Conservation (phyloP, 2,888 invertebrate genomes). For the Plutella xylostella region DNA sequence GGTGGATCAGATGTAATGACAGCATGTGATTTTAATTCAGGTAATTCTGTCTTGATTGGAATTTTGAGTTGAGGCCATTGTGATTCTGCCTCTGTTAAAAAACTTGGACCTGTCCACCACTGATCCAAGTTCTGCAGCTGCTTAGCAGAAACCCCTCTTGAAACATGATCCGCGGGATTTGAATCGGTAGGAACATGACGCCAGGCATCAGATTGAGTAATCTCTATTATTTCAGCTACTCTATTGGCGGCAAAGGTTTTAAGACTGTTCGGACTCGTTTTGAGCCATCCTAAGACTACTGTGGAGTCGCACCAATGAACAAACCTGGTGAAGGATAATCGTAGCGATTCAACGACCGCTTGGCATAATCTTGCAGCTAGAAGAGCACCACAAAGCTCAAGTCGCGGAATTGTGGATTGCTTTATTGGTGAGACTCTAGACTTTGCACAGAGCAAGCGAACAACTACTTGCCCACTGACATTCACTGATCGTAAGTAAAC, state of each 20-base stretch:
- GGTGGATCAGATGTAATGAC: too few relatives aligned
- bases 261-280: neutral
- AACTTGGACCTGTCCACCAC: neutral
- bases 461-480: neutral
- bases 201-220: neutral
- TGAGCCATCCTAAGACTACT: neutral
- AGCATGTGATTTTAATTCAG: too few relatives aligned
- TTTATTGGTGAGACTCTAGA: neutral
- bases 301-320: neutral
- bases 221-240: neutral
- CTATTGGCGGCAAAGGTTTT: neutral
- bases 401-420: neutral
- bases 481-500: conserved; percentile 1
- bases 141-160: neutral
- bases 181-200: neutral
- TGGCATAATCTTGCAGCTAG: neutral
- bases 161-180: neutral
- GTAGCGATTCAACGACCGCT: neutral
- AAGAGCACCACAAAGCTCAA: neutral
- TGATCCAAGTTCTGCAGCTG: neutral
- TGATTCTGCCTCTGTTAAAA: neutral
- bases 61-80: too few relatives aligned
- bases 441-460: conserved; percentile 4
- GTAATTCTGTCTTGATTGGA: too few relatives aligned
- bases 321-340: neutral